These are phyloP conservation scores for Paramuricea clavata DNA, from an alignment of 92 coral and sea anemone genomes.

Conservation along the genomic window DNA sequence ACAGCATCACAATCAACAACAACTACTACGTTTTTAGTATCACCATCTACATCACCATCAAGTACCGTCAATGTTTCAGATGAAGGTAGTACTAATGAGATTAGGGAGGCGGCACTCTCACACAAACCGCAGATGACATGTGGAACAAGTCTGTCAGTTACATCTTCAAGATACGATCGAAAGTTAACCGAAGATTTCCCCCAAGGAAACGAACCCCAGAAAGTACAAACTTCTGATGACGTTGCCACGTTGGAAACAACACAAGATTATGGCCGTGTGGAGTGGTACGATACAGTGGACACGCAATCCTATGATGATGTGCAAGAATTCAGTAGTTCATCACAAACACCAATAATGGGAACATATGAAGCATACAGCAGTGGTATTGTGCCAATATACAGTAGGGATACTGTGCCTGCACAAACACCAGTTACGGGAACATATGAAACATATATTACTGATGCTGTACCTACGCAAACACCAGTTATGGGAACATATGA, in stretches of 20 bases:
- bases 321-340: not conserved
- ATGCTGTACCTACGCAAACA: too few relatives aligned
- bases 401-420: too few relatives aligned
- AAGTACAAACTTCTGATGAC: not conserved
- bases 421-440: not conserved
- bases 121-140: not conserved
- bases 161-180: not conserved
- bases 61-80: not conserved
- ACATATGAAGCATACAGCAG: too few relatives aligned
- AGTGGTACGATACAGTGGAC: not conserved
- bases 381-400: too few relatives aligned
- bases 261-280: not conserved
- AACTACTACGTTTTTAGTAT: not conserved
- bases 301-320: not conserved
- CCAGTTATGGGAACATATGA: too few relatives aligned
- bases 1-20: not conserved
- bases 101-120: not conserved
- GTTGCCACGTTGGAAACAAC: not conserved
- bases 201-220: not conserved
- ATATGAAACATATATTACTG: too few relatives aligned
- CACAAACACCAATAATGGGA: not conserved
- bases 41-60: not conserved
- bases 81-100: not conserved
- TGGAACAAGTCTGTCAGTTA: not conserved
- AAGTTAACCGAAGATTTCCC: not conserved